phyloP scores from a whole-genome alignment of 2,113 vertebrate species.

The Aramus guarauna region DNA sequence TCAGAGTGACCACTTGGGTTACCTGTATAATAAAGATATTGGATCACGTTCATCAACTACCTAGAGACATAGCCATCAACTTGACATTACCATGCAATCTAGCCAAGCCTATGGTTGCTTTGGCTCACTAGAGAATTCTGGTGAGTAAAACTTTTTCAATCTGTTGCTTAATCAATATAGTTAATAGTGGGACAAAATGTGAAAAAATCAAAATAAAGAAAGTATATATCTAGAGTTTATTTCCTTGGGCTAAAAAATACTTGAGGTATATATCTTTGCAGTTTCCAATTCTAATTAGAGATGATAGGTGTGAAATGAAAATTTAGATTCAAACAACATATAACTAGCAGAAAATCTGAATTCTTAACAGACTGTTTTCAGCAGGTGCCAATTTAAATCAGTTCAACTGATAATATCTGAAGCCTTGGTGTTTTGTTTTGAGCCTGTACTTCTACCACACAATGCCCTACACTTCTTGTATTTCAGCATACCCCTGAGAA shows the following conservation, averaged over 20 bases:
- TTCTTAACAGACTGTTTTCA: not conserved
- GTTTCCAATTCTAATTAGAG: not conserved
- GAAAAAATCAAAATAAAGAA: not conserved
- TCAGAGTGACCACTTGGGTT: not conserved
- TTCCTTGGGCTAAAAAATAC: not conserved
- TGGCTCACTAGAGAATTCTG: not conserved
- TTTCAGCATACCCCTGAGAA: not conserved
- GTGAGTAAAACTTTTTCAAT: not conserved
- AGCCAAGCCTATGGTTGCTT: not conserved
- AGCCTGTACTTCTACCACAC: not conserved
- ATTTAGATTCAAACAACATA: not conserved
- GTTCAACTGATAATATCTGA: not conserved
- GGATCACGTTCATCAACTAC: not conserved
- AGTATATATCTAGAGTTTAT: not conserved
- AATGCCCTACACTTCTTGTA: not conserved
- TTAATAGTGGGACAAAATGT: not conserved
- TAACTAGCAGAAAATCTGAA: not conserved
- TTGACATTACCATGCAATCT: not conserved
- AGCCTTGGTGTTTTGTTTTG: not conserved
- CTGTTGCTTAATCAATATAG: not conserved
- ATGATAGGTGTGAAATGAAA: not conserved
- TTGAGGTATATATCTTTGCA: not conserved
- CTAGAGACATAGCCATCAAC: not conserved
- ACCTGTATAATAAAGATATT: not conserved
- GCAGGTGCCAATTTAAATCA: not conserved